Base-by-base conservation (phyloP, 2,797 vertebrate species). In the Pyrrhura leucotis region DNA sequence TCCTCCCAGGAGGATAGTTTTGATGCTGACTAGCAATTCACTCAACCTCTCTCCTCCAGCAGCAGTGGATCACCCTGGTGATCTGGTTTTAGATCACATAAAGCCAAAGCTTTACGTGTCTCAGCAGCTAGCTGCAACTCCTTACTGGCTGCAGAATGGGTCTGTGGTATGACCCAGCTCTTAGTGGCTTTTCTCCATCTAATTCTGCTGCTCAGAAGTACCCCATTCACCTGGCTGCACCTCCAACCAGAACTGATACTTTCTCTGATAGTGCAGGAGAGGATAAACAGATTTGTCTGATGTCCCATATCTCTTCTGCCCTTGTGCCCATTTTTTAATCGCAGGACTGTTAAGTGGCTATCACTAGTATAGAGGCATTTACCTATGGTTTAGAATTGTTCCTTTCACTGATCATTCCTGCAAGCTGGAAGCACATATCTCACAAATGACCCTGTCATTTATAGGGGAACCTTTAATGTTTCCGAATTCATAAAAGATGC, bases 181-280 rank as follows among this genome's bases (percentile, higher is more conserved):
- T 58, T 78, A 23, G 25, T 67, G 47, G 31, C 28, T 59, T 44
- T 90, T 77, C 37, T 77, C 20, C 56, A 33, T 20, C 39, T 76
- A 37, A 50, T 19, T 29, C 56, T 51, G 11, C 25, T 83, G 22
- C n/a, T 74, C 76, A 75, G 56, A 40, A 71, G 35, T 50, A 29
- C 18, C 39, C 11, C 1, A 0, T 76, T 85, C 35, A 44, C 21
- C 45, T 4, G 3, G 8, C 7, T 56, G 15, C n/a, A 44, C 12
- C 11, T 15, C 67, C 25, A 83, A 29, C 19, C 10, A 48, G 22
- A 40, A 45, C 0, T 1, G 2, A 6, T 0, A 0, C 0, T 53
- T 33, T 29, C 75, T n/a, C 58, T 48, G 25, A 40, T 7, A 28
- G 20, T 19, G 44, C 25, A 50, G 48, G 53, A 74, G 22, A 63